Percentiles rank a stretch among this genome's conserved stretches.
These are phyloP conservation scores for Spialia ferax DNA, from an alignment of 2,888 invertebrate genomes.

Conservation along the genomic window DNA sequence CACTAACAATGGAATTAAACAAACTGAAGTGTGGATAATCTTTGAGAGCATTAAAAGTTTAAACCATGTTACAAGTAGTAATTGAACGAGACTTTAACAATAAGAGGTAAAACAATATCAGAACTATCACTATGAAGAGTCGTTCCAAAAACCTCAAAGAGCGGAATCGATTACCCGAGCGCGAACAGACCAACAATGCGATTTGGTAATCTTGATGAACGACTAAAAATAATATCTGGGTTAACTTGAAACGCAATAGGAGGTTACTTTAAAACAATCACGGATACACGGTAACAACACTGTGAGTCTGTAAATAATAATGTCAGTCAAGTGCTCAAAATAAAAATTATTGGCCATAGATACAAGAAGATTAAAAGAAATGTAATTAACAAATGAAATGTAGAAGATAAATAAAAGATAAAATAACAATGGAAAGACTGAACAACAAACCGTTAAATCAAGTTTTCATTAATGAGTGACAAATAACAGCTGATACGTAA, in stretches of 20 bases:
- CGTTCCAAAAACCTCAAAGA: conserved; percentile 39
- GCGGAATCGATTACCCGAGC: conserved; percentile 45
- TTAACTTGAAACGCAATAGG: conserved; percentile 57
- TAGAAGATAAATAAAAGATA: no score
- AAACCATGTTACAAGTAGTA: conserved; percentile 35
- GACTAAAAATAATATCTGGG: conserved; percentile 59
- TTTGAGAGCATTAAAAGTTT: conserved; percentile 30
- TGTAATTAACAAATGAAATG: no score
- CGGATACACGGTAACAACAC: conserved; percentile 25
- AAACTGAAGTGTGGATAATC: conserved; percentile 18
- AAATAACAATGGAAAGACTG: no score
- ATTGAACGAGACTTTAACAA: conserved; percentile 32
- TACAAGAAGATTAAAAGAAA: no score
- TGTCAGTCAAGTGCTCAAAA: no score
- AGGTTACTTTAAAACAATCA: conserved; percentile 46
- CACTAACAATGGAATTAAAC: conserved; percentile 13
- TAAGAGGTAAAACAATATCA: conserved; percentile 29
- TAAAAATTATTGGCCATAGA: no score
- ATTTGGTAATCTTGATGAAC: conserved; percentile 44
- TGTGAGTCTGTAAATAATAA: neutral
- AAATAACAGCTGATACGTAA: no score
- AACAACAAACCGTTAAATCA: no score
- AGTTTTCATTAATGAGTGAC: no score
- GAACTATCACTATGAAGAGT: conserved; percentile 26
- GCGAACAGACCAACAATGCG: conserved; percentile 44